Base-by-base conservation (phyloP, 2,113 vertebrate genomes). In the Myrmophylax atrothorax region DNA sequence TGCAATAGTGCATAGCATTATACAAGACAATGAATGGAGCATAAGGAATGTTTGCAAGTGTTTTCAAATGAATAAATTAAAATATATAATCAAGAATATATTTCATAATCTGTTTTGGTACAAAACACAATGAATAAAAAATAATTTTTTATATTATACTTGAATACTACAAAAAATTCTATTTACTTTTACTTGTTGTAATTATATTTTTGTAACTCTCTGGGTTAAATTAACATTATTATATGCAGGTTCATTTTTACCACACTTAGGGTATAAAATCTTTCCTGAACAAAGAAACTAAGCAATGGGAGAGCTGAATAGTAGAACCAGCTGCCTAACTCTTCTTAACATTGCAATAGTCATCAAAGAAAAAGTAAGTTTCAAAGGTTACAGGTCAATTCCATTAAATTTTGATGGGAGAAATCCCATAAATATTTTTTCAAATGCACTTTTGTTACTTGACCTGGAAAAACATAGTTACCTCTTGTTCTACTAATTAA, bases 101-200 rank as follows among this genome's bases (percentile, higher is more conserved):
- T 64, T 91, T 91, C 33, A 12, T 63, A 52, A 6, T 73, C 40
- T 67, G 14, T 33, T 91, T 84, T 64, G 3, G 3, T 37, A 79
- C 14, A 44, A 7, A 78, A 66, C 3, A 52, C 0, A 0, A 4
- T 46, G 14, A 84, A 52, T 18, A n/a, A 75, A 78, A 64, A 52
- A 19, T 31, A 23, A 14, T 37, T 87, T 72, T 52, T 89, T 2
- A 40, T 12, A 5, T 50, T 49, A n/a, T 7, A 49, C 2, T 56
- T 74, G 14, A 87, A 52, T 42, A 10, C 0, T 72, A 50, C 80
- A 75, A 53, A 38, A 24, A 52, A n/a, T 46, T 75, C 0, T 16
- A 31, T 63, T 44, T 68, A n/a, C 47, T 84, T 75, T 44, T 60
- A 56, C 1, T 73, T 60, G 3, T 40, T 73, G 10, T 29, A 63